Conservation (phyloP, 2,113 vertebrate species). For the Pseudopodoces humilis region DNA sequence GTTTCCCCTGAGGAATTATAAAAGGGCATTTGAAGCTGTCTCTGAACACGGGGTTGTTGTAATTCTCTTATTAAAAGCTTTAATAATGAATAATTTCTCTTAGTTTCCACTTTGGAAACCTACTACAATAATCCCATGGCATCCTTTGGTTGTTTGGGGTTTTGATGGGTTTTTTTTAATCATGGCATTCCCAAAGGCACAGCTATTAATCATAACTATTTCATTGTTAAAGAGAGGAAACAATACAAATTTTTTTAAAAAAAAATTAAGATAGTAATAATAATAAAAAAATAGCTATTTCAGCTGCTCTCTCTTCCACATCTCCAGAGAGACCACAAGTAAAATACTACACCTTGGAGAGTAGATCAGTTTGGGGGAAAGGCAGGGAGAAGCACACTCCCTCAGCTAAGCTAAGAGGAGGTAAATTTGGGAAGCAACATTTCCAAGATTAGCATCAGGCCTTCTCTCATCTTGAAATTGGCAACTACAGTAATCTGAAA, state of each 20-base stretch:
- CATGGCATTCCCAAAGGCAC: not conserved
- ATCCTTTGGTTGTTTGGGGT: not conserved
- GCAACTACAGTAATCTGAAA: not conserved
- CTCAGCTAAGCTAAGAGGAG: not conserved
- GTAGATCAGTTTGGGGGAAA: accelerated
- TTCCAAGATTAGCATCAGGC: not conserved
- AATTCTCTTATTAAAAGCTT: not conserved
- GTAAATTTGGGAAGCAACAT: not conserved
- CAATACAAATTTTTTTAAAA: not conserved
- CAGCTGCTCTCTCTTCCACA: not conserved
- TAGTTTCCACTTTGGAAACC: not conserved
- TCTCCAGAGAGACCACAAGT: not conserved
- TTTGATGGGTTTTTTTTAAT: not conserved
- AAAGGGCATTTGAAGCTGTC: not conserved
- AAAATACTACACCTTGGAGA: not conserved
- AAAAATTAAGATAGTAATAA: too few species aligned
- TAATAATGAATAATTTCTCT: not conserved
- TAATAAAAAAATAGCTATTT: not conserved
- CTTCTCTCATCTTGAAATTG: not conserved
- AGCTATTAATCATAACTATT: not conserved
- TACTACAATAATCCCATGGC: not conserved
- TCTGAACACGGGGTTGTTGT: not conserved
- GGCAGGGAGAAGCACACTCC: not conserved
- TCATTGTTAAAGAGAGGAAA: not conserved
- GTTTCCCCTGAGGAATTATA: not conserved